Evolutionary conservation across 2,888 invertebrate species (phyloP).

Genomic region (Papilio protenor): DNA sequence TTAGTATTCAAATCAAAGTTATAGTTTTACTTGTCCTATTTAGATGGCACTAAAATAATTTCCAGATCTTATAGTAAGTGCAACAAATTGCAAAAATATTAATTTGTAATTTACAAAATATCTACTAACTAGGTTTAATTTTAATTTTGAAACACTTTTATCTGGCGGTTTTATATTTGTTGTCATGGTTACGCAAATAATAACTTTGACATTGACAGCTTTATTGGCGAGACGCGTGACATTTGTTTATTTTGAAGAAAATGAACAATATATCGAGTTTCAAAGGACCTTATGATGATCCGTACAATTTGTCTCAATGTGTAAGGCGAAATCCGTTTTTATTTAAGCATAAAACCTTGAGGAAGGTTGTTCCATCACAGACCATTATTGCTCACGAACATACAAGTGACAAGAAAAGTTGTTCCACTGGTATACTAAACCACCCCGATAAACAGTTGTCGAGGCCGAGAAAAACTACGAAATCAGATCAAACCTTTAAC

Average conservation of each 20-base stretch:
- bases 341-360: slow-evolving; percentile 51
- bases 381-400: slow-evolving; percentile 44
- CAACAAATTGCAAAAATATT: neutral
- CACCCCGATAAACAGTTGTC: slow-evolving; percentile 39
- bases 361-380: slow-evolving; percentile 61
- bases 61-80: neutral
- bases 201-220: neutral
- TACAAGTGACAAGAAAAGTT: slow-evolving; percentile 54
- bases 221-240: neutral
- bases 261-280: slow-evolving; percentile 12
- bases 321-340: slow-evolving; percentile 44
- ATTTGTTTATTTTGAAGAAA: slow-evolving; percentile 7
- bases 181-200: slow-evolving; percentile 21
- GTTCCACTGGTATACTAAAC: slow-evolving; percentile 58
- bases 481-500: slow-evolving; percentile 62
- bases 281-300: neutral
- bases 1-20: neutral
- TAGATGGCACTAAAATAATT: neutral
- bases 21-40: neutral
- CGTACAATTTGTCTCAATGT: neutral
- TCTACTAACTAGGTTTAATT: neutral
- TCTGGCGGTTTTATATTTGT: neutral
- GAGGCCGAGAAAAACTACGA: slow-evolving; percentile 63
- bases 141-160: neutral
- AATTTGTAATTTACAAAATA: neutral